These are phyloP conservation scores for Myzus persicae DNA, from an alignment of 1,140 invertebrate species.

Conservation along the genomic window DNA sequence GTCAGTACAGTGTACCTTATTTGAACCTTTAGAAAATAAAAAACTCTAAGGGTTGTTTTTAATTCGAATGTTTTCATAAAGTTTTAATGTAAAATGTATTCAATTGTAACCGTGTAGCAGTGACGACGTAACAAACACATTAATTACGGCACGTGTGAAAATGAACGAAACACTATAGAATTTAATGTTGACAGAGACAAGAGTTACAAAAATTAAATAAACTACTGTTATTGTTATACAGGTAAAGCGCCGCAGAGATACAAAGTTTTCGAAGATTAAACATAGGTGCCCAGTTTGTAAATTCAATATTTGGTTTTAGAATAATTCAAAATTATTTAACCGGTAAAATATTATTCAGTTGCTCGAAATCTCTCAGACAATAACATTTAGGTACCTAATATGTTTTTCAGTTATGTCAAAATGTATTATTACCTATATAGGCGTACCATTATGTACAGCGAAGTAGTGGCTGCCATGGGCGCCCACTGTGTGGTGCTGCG, in stretches of 20 bases:
- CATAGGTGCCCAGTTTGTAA: not conserved
- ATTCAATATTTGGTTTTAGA: not conserved
- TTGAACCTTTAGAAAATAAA: not conserved
- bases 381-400: too few relatives aligned
- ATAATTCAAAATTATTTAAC: not conserved
- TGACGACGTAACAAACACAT: not conserved
- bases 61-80: not conserved
- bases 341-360: too few relatives aligned
- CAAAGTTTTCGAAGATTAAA: not conserved
- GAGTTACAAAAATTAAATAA: not conserved
- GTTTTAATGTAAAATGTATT: not conserved
- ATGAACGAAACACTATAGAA: not conserved
- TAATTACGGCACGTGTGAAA: not conserved
- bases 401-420: too few relatives aligned
- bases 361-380: too few relatives aligned
- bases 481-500: too few relatives aligned
- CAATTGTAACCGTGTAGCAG: not conserved
- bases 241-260: not conserved
- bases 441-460: too few relatives aligned
- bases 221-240: not conserved
- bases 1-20: too few relatives aligned
- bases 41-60: not conserved
- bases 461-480: too few relatives aligned
- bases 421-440: too few relatives aligned
- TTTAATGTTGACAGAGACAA: not conserved